Conservation (phyloP, 2,888 invertebrate genomes). For the Ecdyonurus torrentis region DNA sequence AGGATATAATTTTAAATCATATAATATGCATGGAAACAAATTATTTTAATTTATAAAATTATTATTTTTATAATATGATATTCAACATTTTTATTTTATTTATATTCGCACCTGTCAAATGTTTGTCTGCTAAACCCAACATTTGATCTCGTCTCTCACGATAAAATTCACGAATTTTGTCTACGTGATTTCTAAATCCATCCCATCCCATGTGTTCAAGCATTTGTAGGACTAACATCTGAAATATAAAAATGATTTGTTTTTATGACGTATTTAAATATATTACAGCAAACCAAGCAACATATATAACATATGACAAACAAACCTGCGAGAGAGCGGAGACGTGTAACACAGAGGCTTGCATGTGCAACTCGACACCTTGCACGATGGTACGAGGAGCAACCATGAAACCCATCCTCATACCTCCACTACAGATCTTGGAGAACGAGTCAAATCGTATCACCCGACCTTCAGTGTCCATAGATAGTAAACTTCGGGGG, state of each 20-base stretch:
- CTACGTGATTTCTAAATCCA: slow-evolving; percentile 41
- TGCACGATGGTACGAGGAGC: slow-evolving; percentile 47
- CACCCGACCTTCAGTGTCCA: slow-evolving; percentile 60
- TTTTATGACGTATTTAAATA: neutral
- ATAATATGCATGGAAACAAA: slow-evolving; percentile 1
- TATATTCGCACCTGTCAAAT: slow-evolving; percentile 30
- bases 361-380: slow-evolving; percentile 49
- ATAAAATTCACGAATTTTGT: slow-evolving; percentile 43
- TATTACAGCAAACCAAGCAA: neutral
- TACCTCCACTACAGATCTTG: slow-evolving; percentile 50
- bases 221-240: slow-evolving; percentile 39
- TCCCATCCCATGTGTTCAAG: slow-evolving; percentile 40
- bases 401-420: slow-evolving; percentile 55
- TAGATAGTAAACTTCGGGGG: slow-evolving; percentile 47
- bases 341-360: slow-evolving; percentile 47
- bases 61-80: neutral
- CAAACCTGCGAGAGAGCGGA: slow-evolving; percentile 45
- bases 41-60: neutral
- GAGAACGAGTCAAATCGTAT: slow-evolving; percentile 62
- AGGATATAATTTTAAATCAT: no score
- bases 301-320: neutral
- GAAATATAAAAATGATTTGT: slow-evolving; percentile 12
- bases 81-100: no score
- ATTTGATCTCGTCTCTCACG: slow-evolving; percentile 42
- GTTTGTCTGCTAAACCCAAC: slow-evolving; percentile 36